Conservation (phyloP, 30 jellyfish, hydroid and myxozoan genomes). For the Aurelia coerulea region DNA sequence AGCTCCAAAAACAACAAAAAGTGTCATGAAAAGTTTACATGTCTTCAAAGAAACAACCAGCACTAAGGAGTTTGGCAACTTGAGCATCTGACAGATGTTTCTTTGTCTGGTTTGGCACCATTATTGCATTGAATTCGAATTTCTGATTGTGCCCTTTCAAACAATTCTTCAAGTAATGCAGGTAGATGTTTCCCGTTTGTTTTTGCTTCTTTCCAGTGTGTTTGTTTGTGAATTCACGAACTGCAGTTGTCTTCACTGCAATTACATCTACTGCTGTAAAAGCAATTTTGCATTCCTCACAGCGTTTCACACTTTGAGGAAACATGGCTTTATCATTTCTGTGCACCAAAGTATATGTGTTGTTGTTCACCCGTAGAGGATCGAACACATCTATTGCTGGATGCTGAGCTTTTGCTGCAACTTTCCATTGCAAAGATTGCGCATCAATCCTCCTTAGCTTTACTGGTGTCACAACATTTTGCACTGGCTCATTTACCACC, state of each 20-base stretch:
- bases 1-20: too few relatives aligned
- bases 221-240: constrained; percentile 35
- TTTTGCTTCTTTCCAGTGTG: constrained; percentile 2
- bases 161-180: constrained; percentile 17
- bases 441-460: constrained; percentile 28
- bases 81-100: too few relatives aligned
- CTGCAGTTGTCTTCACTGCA: constrained; percentile 38
- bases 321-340: constrained; percentile 23
- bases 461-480: constrained; percentile 14
- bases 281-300: constrained; percentile 32
- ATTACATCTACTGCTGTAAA: constrained; percentile 21
- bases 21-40: too few relatives aligned
- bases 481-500: constrained; percentile 3
- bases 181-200: constrained; percentile 8
- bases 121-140: neutral
- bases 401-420: neutral
- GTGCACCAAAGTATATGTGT: constrained; percentile 20
- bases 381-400: constrained; percentile 21
- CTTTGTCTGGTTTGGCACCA: neutral
- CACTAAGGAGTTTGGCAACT: too few relatives aligned
- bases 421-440: constrained; percentile 3
- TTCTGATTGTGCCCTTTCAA: constrained; percentile 11
- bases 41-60: too few relatives aligned
- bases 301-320: constrained; percentile 37
- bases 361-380: constrained; percentile 16